Evolutionary conservation across 2,888 invertebrate genomes (phyloP), one percentile per base, ranked within the genome.

Genomic region (Notodonta dromedarius): DNA sequence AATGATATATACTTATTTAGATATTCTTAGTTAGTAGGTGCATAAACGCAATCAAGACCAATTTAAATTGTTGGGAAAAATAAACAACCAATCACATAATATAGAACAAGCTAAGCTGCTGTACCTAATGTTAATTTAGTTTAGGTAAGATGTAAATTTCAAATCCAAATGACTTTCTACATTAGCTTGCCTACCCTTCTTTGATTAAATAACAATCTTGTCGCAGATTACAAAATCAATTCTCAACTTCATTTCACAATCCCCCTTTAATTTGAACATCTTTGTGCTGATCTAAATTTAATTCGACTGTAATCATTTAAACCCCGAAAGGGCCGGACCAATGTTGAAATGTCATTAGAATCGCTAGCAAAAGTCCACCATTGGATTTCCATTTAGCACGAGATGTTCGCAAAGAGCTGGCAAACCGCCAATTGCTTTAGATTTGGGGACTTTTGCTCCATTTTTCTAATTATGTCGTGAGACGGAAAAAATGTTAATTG

Each of bases 291-390:
- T 39, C n/a, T 14, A 9, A 54, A n/a, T 54, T 52, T 54, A 59
- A 62, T 64, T 68, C 42, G 57, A 58, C 39, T 14, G 52, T 60
- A 63, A 58, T 56, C 61, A 57, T 63, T 39, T 14, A 59, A 54
- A 56, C 62, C 56, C 65, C 59, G 57, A 61, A 59, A 61, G 60
- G 40, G 58, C 59, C 50, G 62, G 57, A 69, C 65, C 64, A 69
- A 71, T 64, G 66, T 71, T 52, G 62, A 69, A 75, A 76, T 78
- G 74, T 77, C 81, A 79, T 81, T 79, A 78, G 67, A 62, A 66
- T 67, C 66, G 72, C 73, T 69, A 62, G 65, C 62, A 70, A 78
- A 73, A 71, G 67, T 67, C 48, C 70, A 60, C 60, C 66, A 63
- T 56, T 70, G 57, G 62, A 60, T 62, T 64, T 63, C 65, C 55